phyloP scores from a whole-genome alignment of 2,113 vertebrate species.

The Indicator indicator region DNA sequence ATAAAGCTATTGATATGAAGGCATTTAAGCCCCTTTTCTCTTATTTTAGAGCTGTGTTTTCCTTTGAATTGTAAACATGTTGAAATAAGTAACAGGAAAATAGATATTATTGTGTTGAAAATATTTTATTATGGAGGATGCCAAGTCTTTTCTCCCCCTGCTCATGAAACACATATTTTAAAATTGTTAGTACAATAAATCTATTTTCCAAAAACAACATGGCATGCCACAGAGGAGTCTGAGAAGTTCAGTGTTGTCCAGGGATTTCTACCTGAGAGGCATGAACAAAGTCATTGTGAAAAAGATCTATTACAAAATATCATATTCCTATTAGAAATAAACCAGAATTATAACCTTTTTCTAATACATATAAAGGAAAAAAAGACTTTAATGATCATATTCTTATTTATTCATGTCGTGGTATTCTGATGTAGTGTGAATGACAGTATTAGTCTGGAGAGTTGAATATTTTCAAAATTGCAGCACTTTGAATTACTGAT shows the following conservation, averaged over 20 bases:
- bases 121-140: background rate
- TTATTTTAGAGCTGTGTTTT: background rate
- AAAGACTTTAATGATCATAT: background rate
- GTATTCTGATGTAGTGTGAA: background rate
- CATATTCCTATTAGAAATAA: background rate
- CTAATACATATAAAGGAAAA: background rate
- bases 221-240: background rate
- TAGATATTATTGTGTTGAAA: background rate
- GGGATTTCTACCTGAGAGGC: background rate
- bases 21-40: background rate
- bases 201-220: background rate
- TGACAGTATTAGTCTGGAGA: background rate
- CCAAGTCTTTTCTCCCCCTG: background rate
- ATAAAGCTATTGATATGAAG: background rate
- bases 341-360: background rate
- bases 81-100: background rate
- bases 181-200: background rate
- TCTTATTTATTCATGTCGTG: slow-evolving; percentile 22
- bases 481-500: slow-evolving; percentile 31
- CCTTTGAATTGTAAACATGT: background rate
- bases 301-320: background rate
- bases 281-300: background rate
- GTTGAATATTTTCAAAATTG: slow-evolving; percentile 31
- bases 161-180: background rate
- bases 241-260: background rate